A percentile compares a stretch with the other conserved stretches of the same genome.
Evolutionary conservation across 2,113 vertebrate genomes (phyloP).

Genomic region (zebrafish (Danio rerio)): GRCz12tu NC_133198.1:4039501-4040000

Average conservation of each 20-base stretch:
- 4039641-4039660: not conserved
- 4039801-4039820: conserved; percentile 56
- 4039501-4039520: no score
- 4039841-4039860: conserved; percentile 62
- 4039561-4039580: no score
- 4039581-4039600: not conserved
- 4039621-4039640: no score
- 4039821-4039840: conserved; percentile 57
- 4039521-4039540: no score
- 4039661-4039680: not conserved
- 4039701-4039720: no score
- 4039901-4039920: not conserved
- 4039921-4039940: not conserved
- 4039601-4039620: no score
- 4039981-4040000: no score
- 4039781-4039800: conserved; percentile 71
- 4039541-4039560: no score
- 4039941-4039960: no score
- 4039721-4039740: not conserved
- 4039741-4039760: conserved; percentile 57
- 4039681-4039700: not conserved
- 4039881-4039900: conserved; percentile 11
- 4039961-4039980: no score
- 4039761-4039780: conserved; percentile 62
- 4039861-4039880: conserved; percentile 49